Conservation (phyloP, 2,113 vertebrate genomes). For the Nipponia nippon region DNA sequence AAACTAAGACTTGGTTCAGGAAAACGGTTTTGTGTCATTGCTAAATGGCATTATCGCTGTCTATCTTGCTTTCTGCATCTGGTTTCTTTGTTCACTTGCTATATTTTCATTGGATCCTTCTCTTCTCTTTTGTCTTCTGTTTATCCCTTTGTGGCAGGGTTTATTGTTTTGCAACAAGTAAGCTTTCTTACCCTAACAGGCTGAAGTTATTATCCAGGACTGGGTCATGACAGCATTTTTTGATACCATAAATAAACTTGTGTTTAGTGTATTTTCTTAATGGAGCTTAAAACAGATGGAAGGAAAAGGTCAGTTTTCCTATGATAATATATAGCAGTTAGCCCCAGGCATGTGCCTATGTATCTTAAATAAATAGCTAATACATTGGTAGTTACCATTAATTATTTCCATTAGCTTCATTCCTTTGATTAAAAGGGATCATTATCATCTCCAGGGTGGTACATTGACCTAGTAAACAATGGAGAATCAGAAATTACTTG, state of each 20-base stretch:
- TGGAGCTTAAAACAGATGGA: background rate
- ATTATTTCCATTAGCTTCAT: background rate
- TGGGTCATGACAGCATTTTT: background rate
- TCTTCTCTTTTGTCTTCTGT: background rate
- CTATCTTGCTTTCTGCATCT: background rate
- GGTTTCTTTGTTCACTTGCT: background rate
- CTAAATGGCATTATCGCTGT: background rate
- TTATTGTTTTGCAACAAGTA: background rate
- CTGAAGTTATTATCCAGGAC: background rate
- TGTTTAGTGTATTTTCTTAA: background rate
- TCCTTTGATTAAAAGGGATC: background rate
- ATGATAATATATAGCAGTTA: background rate
- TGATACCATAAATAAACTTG: background rate
- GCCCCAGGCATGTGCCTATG: background rate
- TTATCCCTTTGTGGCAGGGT: background rate
- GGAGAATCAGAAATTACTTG: background rate
- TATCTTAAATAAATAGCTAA: background rate
- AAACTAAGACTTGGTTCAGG: background rate
- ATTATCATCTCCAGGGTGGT: background rate
- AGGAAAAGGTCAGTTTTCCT: background rate
- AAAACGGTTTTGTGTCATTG: background rate
- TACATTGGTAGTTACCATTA: background rate
- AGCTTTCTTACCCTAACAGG: background rate
- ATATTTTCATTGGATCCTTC: background rate
- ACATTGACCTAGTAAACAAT: background rate